Conservation (phyloP, 1,140 invertebrate genomes). For the Triops longicaudatus region DNA sequence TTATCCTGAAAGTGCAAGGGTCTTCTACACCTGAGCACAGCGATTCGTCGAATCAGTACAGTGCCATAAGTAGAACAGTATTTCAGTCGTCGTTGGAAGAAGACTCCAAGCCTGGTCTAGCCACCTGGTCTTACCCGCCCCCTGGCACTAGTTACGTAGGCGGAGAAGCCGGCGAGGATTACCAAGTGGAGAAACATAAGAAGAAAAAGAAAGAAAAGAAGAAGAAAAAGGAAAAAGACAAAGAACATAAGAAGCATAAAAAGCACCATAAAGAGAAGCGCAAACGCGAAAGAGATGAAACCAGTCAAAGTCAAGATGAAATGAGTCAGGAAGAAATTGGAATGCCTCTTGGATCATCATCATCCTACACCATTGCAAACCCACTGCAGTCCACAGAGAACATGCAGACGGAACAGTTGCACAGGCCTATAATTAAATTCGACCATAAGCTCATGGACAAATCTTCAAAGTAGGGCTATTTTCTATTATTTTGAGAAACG, state of each 20-base stretch:
- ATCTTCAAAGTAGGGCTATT: conserved; percentile 31
- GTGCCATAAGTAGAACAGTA: conserved; percentile 34
- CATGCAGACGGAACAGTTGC: conserved; percentile 16
- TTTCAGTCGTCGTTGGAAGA: conserved; percentile 32
- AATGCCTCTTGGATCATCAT: conserved; percentile 23
- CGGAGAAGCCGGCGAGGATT: conserved; percentile 28
- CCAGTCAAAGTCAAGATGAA: conserved; percentile 47
- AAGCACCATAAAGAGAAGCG: conserved; percentile 55
- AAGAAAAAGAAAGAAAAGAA: conserved; percentile 71
- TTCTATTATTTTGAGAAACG: conserved; percentile 33
- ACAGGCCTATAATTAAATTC: background rate
- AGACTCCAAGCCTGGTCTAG: conserved; percentile 27
- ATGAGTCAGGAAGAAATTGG: conserved; percentile 33
- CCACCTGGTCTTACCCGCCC: background rate
- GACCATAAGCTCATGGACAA: conserved; percentile 31
- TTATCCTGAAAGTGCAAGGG: conserved; percentile 70
- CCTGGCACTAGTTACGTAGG: background rate
- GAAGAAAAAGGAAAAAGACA: conserved; percentile 49
- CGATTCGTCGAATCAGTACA: conserved; percentile 44
- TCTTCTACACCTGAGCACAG: conserved; percentile 60
- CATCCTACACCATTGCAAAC: conserved; percentile 31
- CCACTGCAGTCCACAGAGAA: background rate
- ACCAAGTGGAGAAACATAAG: conserved; percentile 42
- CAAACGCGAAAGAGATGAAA: conserved; percentile 43
- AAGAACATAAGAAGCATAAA: conserved; percentile 52